Base-by-base conservation (phyloP, 1,140 invertebrate genomes). In the Triops cancriformis region DNA sequence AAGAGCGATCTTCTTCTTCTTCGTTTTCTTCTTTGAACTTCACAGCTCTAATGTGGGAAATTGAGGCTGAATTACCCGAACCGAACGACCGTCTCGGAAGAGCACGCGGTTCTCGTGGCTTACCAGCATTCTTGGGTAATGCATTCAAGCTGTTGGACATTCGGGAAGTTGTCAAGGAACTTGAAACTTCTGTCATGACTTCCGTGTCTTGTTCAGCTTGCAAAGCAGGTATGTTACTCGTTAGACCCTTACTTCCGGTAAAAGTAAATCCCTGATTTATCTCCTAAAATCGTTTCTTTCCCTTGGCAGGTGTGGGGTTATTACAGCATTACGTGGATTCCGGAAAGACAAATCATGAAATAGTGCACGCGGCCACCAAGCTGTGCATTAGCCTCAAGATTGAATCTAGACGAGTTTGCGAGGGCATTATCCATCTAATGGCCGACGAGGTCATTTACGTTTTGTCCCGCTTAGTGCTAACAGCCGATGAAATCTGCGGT, bases 141-240 rank as follows among this genome's bases (percentile, higher is more conserved):
- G 92, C 93, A 0, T 85, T 94, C 75, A 91, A 91, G 82, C 83
- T 95, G 12, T 85, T 95, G 12, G 93, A 95, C 83, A 83, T 95
- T 73, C 91, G 92, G 82, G 92, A 94, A 86, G 93, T 95, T 3
- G 90, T 92, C 79, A 90, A 90, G 80, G 93, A 95, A 86, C 90
- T 95, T 26, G 93, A 95, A 85, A 94, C 93, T 79, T 94, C 92
- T 14, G 91, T 95, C 1, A 93, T 95, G 92, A 94, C 93, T 0
- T 94, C 93, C 83, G 93, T 95, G 1, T 94, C 93, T 0, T 96
- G 94, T 81, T 94, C 93, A 0, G 94, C 94, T 11, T 96, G 94
- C 82, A 93, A 93, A 86, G 93, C 92, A n/a, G 92, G 88, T 89
- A 82, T 83, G n/a, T 83, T 81, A 27, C 41, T 43, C 10, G 26